A percentile compares a stretch with the other conserved stretches of the same genome.
Conservation (phyloP, 1,140 invertebrate genomes). For the Spodoptera litura region DNA sequence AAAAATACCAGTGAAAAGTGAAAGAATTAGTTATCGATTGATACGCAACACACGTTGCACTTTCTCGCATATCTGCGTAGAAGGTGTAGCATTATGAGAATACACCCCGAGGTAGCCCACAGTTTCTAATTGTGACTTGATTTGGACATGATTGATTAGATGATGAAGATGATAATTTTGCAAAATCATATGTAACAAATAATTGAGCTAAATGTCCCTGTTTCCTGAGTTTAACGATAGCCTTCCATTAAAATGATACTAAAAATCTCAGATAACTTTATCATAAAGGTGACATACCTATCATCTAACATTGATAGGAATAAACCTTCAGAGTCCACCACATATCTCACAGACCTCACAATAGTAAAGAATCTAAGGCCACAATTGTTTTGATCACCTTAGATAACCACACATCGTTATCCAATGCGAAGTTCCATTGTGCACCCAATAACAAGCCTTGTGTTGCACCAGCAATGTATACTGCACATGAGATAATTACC, state of each 20-base stretch:
- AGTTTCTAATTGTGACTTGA: slow-evolving; percentile 39
- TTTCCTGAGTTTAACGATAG: too few relatives aligned
- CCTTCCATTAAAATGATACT: too few relatives aligned
- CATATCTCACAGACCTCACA: slow-evolving; percentile 28
- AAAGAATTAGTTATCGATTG: slow-evolving; percentile 54
- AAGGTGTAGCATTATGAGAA: slow-evolving; percentile 22
- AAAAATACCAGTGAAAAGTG: slow-evolving; percentile 63
- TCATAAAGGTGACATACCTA: not conserved
- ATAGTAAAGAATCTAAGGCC: slow-evolving; percentile 30
- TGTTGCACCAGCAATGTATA: slow-evolving; percentile 14
- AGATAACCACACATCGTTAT: slow-evolving; percentile 26
- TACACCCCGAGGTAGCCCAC: slow-evolving; percentile 27
- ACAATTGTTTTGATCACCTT: slow-evolving; percentile 35
- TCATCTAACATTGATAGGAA: not conserved
- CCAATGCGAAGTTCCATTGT: slow-evolving; percentile 24
- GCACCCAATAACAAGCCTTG: slow-evolving; percentile 7
- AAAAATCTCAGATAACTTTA: not conserved
- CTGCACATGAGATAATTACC: not conserved
- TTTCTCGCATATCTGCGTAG: slow-evolving; percentile 53
- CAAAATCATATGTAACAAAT: too few relatives aligned
- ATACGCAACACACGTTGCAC: slow-evolving; percentile 58
- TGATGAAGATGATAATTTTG: too few relatives aligned
- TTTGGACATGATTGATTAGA: not conserved
- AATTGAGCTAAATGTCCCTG: too few relatives aligned
- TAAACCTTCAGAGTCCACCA: slow-evolving; percentile 14